These are phyloP conservation scores for Alligator sinensis DNA, from an alignment of 2,113 vertebrate genomes.

Conservation along the genomic window DNA sequence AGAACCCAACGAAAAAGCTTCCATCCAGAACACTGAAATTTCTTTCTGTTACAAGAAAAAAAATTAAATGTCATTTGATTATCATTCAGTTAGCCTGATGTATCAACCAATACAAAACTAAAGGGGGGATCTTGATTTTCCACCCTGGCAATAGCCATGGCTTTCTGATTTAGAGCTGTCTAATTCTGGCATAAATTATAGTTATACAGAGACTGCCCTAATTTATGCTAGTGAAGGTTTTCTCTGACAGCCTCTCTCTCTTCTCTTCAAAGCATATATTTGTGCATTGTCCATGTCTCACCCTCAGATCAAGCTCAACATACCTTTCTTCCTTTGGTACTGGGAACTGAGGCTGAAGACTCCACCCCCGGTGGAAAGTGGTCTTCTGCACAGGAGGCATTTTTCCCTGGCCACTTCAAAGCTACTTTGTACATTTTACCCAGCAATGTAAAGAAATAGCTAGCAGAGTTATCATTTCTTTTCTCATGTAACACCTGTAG, in stretches of 20 bases:
- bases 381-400: neutral
- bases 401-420: neutral
- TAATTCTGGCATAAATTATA: neutral
- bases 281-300: neutral
- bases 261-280: neutral
- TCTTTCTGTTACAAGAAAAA: constrained; percentile 24
- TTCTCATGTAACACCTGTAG: neutral
- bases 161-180: neutral
- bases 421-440: neutral
- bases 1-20: neutral
- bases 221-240: neutral
- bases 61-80: neutral
- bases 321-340: neutral
- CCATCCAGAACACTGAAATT: neutral
- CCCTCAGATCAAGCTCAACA: neutral
- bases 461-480: neutral
- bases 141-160: neutral
- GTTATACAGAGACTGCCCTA: neutral
- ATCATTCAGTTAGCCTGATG: neutral
- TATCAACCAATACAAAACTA: neutral
- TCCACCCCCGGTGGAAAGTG: neutral
- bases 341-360: neutral
- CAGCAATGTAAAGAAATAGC: neutral
- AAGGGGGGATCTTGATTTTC: neutral
- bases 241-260: neutral